Conservation (phyloP, 2,797 vertebrate species). For the Microcaecilia unicolor region DNA sequence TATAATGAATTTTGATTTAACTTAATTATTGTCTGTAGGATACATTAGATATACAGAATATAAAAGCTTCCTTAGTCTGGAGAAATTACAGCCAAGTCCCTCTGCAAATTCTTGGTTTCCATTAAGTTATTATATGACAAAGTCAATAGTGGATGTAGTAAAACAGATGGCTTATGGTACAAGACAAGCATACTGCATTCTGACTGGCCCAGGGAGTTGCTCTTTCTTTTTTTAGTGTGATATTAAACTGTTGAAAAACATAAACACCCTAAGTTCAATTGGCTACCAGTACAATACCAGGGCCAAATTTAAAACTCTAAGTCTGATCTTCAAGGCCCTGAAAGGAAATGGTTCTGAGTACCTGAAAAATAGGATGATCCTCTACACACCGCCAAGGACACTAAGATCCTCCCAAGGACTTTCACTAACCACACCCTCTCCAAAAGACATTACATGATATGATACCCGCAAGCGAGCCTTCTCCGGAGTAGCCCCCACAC, state of each 20-base stretch:
- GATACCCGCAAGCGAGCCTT: no score
- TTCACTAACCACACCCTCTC: no score
- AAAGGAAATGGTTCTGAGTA: no score
- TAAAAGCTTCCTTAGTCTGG: background rate
- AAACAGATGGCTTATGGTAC: background rate
- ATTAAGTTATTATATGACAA: conserved; percentile 1
- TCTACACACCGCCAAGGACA: no score
- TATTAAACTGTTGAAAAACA: background rate
- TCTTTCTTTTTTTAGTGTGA: background rate
- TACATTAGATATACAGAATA: background rate
- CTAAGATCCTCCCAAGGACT: no score
- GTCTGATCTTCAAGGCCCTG: no score
- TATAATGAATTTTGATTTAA: background rate
- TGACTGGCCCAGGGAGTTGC: background rate
- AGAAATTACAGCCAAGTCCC: background rate
- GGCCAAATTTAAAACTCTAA: no score
- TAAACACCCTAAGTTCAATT: no score
- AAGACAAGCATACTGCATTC: background rate
- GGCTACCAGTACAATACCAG: no score
- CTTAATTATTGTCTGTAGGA: background rate
- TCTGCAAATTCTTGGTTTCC: background rate
- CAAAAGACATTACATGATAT: no score
- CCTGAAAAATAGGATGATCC: no score
- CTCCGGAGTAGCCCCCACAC: no score
- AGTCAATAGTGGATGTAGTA: background rate